Evolutionary conservation across 1,140 invertebrate species (phyloP).

Genomic region (Drosophila oshimai): DNA sequence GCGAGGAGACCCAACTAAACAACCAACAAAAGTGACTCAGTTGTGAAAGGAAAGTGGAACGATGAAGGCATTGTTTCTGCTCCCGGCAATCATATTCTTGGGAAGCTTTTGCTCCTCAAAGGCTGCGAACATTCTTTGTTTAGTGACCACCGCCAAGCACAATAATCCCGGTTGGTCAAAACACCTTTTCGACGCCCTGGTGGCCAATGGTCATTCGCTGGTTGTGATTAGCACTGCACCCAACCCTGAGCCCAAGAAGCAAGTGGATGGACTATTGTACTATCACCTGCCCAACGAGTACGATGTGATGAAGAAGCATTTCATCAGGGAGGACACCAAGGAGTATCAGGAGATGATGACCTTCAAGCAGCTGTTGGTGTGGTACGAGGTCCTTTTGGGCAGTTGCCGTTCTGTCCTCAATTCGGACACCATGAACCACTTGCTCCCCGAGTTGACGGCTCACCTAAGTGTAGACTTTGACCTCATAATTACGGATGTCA

Average conservation of each 20-base stretch:
- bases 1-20: not conserved
- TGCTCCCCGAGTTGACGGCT: not conserved
- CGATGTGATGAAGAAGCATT: slow-evolving; percentile 49
- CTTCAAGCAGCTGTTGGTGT: slow-evolving; percentile 48
- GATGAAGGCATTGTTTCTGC: slow-evolving; percentile 24
- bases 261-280: not conserved
- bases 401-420: slow-evolving; percentile 24
- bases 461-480: slow-evolving; percentile 12
- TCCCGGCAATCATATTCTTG: slow-evolving; percentile 13
- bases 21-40: slow-evolving; percentile 25
- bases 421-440: not conserved
- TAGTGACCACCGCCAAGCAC: slow-evolving; percentile 44
- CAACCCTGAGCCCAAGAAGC: not conserved
- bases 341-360: slow-evolving; percentile 12
- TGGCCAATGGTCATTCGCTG: slow-evolving; percentile 47
- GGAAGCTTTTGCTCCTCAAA: not conserved
- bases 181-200: slow-evolving; percentile 39
- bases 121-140: slow-evolving; percentile 36
- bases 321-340: not conserved
- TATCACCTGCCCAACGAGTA: slow-evolving; percentile 29
- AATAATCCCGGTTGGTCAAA: slow-evolving; percentile 50
- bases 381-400: slow-evolving; percentile 47
- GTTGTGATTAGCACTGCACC: slow-evolving; percentile 23
- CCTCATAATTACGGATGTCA: slow-evolving; percentile 66
- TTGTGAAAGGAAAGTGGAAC: not conserved